These are phyloP conservation scores for Nothobranchius furzeri DNA, from an alignment of 2,113 vertebrate genomes.

Conservation along the genomic window DNA sequence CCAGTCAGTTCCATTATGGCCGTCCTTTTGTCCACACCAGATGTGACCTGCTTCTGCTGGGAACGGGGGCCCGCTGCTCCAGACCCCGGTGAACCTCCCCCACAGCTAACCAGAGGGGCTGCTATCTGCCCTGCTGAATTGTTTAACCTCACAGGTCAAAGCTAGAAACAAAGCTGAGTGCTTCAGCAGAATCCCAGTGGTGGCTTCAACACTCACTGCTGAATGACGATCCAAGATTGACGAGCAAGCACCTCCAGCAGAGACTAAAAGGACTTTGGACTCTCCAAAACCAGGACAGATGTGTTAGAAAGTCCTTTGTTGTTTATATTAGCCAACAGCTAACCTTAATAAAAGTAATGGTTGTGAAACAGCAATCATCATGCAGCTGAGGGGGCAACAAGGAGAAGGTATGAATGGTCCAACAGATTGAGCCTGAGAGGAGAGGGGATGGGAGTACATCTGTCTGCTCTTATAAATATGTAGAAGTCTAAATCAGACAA, in stretches of 20 bases:
- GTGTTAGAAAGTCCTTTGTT: no score
- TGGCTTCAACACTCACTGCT: not conserved
- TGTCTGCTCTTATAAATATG: slow-evolving; percentile 62
- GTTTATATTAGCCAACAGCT: no score
- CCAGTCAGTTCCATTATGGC: slow-evolving; percentile 41
- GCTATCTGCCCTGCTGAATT: slow-evolving; percentile 24
- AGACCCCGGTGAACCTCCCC: slow-evolving; percentile 12
- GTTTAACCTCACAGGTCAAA: slow-evolving; percentile 28
- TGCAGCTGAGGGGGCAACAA: slow-evolving; percentile 14
- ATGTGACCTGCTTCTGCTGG: slow-evolving; percentile 58
- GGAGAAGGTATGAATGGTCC: slow-evolving; percentile 8
- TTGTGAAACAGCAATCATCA: not conserved
- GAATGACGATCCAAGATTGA: not conserved
- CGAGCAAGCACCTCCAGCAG: no score
- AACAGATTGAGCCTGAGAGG: slow-evolving; percentile 16
- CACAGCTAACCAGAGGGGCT: not conserved
- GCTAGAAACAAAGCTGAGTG: slow-evolving; percentile 12
- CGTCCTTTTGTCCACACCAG: slow-evolving; percentile 69
- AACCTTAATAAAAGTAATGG: no score
- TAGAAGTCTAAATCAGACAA: slow-evolving; percentile 51
- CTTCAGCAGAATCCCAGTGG: slow-evolving; percentile 1
- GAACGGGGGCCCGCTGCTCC: slow-evolving; percentile 21
- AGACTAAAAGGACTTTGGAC: no score
- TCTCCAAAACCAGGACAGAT: no score
- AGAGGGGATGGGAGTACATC: slow-evolving; percentile 25